Evolutionary conservation across 2,888 invertebrate species (phyloP).

Genomic region (Temnothorax rugatulus): DNA sequence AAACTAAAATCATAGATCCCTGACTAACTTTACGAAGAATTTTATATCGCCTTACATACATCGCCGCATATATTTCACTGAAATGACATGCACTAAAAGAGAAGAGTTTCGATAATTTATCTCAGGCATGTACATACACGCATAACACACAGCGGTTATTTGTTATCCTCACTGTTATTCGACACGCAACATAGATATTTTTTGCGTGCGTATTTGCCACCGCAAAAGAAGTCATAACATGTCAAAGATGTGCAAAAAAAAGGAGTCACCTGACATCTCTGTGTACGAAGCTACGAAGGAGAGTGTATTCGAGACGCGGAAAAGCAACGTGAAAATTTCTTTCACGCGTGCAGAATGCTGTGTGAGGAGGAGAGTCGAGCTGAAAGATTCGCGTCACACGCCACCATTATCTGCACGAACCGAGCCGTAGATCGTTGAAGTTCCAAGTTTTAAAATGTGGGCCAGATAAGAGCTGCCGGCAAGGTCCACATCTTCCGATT

Average conservation of each 20-base stretch:
- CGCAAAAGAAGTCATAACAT: constrained; percentile 22
- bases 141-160: constrained; percentile 28
- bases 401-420: constrained; percentile 54
- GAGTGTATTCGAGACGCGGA: constrained; percentile 11
- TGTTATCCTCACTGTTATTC: constrained; percentile 42
- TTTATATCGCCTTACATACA: constrained; percentile 27
- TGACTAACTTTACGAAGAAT: constrained; percentile 42
- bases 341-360: neutral
- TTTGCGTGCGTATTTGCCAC: constrained; percentile 27
- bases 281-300: constrained; percentile 1
- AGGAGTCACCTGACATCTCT: constrained; percentile 1
- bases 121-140: neutral
- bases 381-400: constrained; percentile 63
- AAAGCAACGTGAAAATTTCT: constrained; percentile 43
- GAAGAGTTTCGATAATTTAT: constrained; percentile 39
- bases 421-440: constrained; percentile 61
- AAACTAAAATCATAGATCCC: constrained; percentile 54
- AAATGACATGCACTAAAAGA: constrained; percentile 39
- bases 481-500: constrained; percentile 74
- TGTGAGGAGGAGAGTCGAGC: constrained; percentile 26
- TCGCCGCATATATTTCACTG: constrained; percentile 31
- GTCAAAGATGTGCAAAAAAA: neutral
- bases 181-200: constrained; percentile 26
- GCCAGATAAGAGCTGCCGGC: constrained; percentile 76
- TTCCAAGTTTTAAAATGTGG: constrained; percentile 79